Evolutionary conservation across 1,140 invertebrate species (phyloP), one percentile per base, ranked within the genome.

Genomic region (Sweltsa coloradensis): DNA sequence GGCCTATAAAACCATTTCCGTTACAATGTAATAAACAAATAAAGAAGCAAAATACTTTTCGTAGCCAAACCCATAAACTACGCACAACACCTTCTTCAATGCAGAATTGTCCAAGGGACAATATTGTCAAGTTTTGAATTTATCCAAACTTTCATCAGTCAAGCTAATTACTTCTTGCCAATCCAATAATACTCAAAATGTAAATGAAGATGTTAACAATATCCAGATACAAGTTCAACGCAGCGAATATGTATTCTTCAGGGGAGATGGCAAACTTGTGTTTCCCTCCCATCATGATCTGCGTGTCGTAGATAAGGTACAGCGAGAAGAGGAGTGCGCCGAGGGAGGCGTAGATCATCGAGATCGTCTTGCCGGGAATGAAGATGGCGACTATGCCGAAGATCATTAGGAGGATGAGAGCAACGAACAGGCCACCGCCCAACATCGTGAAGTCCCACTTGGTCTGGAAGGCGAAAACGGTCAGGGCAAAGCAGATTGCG

Each of bases 201-300:
- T 86, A 85, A 22, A 93, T 59, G 72, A 95, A 93, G 37, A 96
- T 83, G 54, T 94, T 90, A 51, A 95, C 67, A 48, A 96, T 79
- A 65, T 96, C 92, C 44, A 94, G 62, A 61, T 96, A 96, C 0
- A 97, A 65, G 59, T 84, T 93, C 1, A 97, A 70, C 1, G 91
- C 84, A 25, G 91, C 93, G 58, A 96, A 90, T 29, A 97, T 86
- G 60, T 98, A 97, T 57, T 98, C 93, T 60, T 97, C 93, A 0
- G 92, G 90, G 1, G 91, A 95, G 19, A 97, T 75, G 0, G 82
- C 77, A 67, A 88, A 92, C 60, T 87, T 88, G 63, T 95, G 90
- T 11, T 83, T 82, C 6, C 91, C 91, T 43, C 89, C 90, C 62
- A 97, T 75, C 83, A 97, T 92, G 58, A 95, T 61, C 64, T 98